Evolutionary conservation across 1,140 invertebrate species (phyloP).

Genomic region (Camponotus pennsylvanicus): DNA sequence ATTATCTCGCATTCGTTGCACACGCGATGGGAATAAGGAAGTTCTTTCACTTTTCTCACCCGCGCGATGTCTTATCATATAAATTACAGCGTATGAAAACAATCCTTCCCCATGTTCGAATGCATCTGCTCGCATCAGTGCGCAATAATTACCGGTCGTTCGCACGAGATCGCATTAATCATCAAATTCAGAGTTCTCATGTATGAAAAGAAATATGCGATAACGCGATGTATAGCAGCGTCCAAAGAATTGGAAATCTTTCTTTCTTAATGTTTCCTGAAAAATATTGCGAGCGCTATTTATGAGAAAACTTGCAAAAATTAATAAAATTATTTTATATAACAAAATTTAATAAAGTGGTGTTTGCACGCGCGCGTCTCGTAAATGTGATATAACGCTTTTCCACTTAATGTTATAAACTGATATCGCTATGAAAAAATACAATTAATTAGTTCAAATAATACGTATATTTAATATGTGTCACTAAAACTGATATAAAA

Average conservation of each 20-base stretch:
- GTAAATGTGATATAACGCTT: no score
- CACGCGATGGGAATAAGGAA: slow-evolving; percentile 45
- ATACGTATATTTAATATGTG: no score
- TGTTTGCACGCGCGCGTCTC: no score
- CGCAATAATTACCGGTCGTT: slow-evolving; percentile 20
- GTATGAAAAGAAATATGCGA: background rate
- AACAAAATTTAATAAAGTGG: no score
- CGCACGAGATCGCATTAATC: slow-evolving; percentile 26
- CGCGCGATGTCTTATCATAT: slow-evolving; percentile 37
- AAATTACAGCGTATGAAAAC: slow-evolving; percentile 46
- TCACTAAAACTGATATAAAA: no score
- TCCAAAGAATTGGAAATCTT: background rate
- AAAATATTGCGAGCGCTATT: background rate
- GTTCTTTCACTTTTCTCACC: slow-evolving; percentile 61
- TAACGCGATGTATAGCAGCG: background rate
- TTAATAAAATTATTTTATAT: background rate
- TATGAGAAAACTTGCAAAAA: background rate
- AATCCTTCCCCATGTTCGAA: slow-evolving; percentile 18
- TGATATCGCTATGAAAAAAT: no score
- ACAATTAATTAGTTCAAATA: no score
- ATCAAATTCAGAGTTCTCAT: background rate
- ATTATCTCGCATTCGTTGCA: slow-evolving; percentile 11
- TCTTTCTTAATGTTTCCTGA: background rate
- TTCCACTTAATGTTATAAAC: no score
- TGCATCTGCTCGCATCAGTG: slow-evolving; percentile 21